Percentiles rank a stretch among this genome's conserved stretches.
Conservation (phyloP, 2,888 invertebrate genomes). For the Lamproptera curius region DNA sequence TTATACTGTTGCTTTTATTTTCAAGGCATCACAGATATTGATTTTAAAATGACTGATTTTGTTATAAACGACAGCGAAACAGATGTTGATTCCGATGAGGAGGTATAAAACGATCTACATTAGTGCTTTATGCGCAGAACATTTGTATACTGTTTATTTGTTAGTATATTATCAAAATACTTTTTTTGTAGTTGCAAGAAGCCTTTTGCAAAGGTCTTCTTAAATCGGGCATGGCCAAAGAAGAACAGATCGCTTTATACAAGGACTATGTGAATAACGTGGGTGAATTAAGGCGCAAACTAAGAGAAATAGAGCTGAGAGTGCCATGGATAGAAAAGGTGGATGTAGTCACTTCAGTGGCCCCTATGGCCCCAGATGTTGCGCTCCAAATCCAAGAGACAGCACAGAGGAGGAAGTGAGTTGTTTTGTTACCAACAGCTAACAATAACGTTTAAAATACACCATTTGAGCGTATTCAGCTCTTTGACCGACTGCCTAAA, state of each 20-base stretch:
- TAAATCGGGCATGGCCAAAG: conserved; percentile 90
- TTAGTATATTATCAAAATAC: conserved; percentile 5
- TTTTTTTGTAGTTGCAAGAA: conserved; percentile 86
- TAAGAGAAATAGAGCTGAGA: conserved; percentile 83
- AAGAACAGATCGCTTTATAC: conserved; percentile 72
- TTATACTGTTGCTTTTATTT: conserved; percentile 13
- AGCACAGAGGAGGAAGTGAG: conserved; percentile 81
- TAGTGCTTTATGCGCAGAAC: background rate
- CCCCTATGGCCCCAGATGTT: conserved; percentile 91
- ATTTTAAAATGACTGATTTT: conserved; percentile 57
- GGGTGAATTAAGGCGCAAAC: conserved; percentile 83
- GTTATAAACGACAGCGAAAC: conserved; percentile 68
- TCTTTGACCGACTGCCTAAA: too few species aligned
- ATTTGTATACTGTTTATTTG: background rate
- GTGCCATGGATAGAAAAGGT: conserved; percentile 92
- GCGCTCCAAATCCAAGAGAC: conserved; percentile 87
- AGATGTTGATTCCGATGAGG: conserved; percentile 78
- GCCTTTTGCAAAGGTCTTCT: conserved; percentile 91
- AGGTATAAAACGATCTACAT: conserved; percentile 47
- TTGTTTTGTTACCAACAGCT: too few species aligned
- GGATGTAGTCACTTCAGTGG: conserved; percentile 86
- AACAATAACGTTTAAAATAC: too few species aligned
- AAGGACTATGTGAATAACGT: conserved; percentile 84
- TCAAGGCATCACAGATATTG: background rate
- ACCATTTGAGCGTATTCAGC: too few species aligned